These are phyloP conservation scores for Diplodus sargus DNA, from an alignment of 2,797 vertebrate species.

Conservation along the genomic window DNA sequence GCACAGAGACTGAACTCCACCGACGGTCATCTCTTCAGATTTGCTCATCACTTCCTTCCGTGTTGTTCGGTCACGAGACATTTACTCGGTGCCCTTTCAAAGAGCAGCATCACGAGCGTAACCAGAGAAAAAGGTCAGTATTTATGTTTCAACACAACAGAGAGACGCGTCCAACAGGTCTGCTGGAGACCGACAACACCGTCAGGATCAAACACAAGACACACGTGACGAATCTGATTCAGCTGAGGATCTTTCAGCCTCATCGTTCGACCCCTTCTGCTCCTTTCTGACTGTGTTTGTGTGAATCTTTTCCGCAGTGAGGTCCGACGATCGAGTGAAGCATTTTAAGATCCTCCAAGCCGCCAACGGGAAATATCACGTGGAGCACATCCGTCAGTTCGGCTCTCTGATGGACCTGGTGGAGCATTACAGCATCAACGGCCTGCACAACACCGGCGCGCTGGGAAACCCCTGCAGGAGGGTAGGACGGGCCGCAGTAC, in stretches of 20 bases:
- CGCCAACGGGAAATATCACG: slow-evolving; percentile 7
- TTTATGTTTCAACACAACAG: slow-evolving; percentile 23
- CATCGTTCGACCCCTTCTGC: background rate
- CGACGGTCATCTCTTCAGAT: background rate
- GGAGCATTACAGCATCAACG: slow-evolving; percentile 74
- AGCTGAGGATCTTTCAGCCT: no score
- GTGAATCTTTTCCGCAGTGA: slow-evolving; percentile 74
- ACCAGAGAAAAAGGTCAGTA: slow-evolving; percentile 32
- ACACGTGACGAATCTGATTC: no score
- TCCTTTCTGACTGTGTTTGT: background rate
- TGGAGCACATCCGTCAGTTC: slow-evolving; percentile 74
- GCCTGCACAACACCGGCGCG: slow-evolving; percentile 53
- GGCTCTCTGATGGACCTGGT: slow-evolving; percentile 79
- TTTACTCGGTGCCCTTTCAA: slow-evolving; percentile 3
- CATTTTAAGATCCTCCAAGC: slow-evolving; percentile 85
- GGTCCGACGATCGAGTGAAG: slow-evolving; percentile 64
- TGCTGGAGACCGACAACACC: background rate
- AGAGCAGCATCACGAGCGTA: slow-evolving; percentile 3
- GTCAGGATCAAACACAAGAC: no score
- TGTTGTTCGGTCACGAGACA: background rate
- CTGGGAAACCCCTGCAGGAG: slow-evolving; percentile 79
- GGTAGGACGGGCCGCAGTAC: slow-evolving; percentile 38
- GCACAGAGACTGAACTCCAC: background rate
- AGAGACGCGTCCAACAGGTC: background rate
- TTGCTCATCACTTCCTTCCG: background rate